phyloP scores from a whole-genome alignment of 1,140 invertebrate species.

The Papilio xuthus region DNA sequence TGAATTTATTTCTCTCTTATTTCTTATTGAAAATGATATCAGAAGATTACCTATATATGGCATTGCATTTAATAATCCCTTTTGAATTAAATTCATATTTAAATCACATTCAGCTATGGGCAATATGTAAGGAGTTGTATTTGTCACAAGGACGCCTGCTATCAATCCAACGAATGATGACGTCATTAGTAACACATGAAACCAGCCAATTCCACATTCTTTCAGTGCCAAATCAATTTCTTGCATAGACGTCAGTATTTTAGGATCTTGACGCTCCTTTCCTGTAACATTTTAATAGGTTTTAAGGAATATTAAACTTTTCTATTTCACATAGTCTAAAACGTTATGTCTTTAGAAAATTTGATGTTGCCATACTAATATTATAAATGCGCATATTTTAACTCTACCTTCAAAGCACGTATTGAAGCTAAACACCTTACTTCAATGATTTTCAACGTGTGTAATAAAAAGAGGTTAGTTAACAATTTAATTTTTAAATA shows the following conservation, averaged over 20 bases:
- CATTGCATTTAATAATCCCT: slow-evolving; percentile 84
- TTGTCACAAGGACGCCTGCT: slow-evolving; percentile 82
- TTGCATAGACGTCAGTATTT: slow-evolving; percentile 46
- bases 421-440: too few relatives aligned
- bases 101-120: slow-evolving; percentile 86
- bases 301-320: neutral
- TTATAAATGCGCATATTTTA: too few relatives aligned
- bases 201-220: slow-evolving; percentile 79
- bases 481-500: too few relatives aligned
- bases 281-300: slow-evolving; percentile 37
- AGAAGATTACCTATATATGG: slow-evolving; percentile 82
- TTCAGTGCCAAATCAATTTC: slow-evolving; percentile 49
- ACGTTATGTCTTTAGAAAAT: too few relatives aligned
- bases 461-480: too few relatives aligned
- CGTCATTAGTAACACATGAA: slow-evolving; percentile 82
- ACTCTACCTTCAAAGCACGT: too few relatives aligned
- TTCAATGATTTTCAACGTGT: too few relatives aligned
- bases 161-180: slow-evolving; percentile 82
- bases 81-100: slow-evolving; percentile 81
- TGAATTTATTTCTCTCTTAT: too few relatives aligned
- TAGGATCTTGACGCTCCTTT: slow-evolving; percentile 29
- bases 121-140: slow-evolving; percentile 83
- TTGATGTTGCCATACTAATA: too few relatives aligned
- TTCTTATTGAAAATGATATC: neutral
- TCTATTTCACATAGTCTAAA: too few relatives aligned